phyloP scores from a whole-genome alignment of 2,888 invertebrate genomes.

The Brenthis ino region DNA sequence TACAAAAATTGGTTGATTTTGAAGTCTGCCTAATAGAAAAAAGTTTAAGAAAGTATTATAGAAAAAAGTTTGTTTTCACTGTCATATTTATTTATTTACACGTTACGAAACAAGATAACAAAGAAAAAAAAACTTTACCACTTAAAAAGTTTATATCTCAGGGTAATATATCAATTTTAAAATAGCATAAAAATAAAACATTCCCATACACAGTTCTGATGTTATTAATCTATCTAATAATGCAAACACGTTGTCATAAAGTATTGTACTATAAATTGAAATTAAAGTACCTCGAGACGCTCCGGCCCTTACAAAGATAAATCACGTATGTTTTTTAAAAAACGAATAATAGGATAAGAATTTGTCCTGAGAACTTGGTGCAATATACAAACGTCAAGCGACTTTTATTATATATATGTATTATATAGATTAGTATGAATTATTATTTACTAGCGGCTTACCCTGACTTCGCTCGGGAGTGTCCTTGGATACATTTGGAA shows the following conservation, averaged over 20 bases:
- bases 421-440: not conserved
- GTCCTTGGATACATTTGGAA: no score
- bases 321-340: conserved; percentile 68
- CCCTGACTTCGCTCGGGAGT: no score
- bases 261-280: conserved; percentile 77
- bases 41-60: no score
- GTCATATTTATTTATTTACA: not conserved
- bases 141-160: not conserved
- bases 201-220: conserved; percentile 20
- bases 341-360: conserved; percentile 69
- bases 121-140: not conserved
- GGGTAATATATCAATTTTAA: conserved; percentile 5
- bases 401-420: conserved; percentile 1
- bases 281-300: conserved; percentile 69
- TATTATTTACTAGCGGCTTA: no score
- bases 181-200: conserved; percentile 5
- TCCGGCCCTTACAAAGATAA: conserved; percentile 68
- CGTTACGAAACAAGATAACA: not conserved
- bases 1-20: no score
- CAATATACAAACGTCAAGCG: conserved; percentile 44
- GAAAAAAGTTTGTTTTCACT: no score
- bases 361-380: conserved; percentile 52
- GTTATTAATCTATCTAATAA: conserved; percentile 66
- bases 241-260: conserved; percentile 54
- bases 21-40: no score